These are phyloP conservation scores for Aphodius granarius DNA, from an alignment of 2,888 invertebrate genomes.

Conservation along the genomic window DNA sequence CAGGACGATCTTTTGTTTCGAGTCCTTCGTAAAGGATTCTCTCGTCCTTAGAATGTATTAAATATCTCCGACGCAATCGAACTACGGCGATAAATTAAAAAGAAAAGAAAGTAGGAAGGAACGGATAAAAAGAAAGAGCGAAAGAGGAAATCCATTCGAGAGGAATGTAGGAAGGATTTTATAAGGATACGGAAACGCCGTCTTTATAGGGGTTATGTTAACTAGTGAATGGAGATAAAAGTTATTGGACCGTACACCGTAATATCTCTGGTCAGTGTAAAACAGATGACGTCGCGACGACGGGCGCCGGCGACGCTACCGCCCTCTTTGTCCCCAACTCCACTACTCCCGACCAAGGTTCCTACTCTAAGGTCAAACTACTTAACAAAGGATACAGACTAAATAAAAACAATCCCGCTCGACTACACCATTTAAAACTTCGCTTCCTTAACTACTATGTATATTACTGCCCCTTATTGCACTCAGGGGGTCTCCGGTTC, in stretches of 20 bases:
- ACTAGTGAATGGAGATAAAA: slow-evolving; percentile 31
- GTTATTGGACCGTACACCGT: slow-evolving; percentile 38
- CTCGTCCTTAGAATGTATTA: slow-evolving; percentile 2
- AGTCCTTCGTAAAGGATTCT: not conserved
- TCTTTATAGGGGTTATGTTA: slow-evolving; percentile 29
- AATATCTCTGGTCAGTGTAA: slow-evolving; percentile 42
- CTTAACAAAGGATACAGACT: slow-evolving; percentile 1
- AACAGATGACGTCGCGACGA: slow-evolving; percentile 44
- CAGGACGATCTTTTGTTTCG: slow-evolving; percentile 13
- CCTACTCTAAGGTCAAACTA: slow-evolving; percentile 8
- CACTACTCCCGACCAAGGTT: slow-evolving; percentile 26
- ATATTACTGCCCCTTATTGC: no score
- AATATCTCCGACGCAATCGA: not conserved
- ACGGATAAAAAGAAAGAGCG: not conserved
- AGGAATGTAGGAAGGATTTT: not conserved
- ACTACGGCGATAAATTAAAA: not conserved
- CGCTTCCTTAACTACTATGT: no score
- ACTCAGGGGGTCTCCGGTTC: no score
- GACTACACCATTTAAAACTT: not conserved
- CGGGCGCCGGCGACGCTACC: slow-evolving; percentile 38
- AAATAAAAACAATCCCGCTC: slow-evolving; percentile 2
- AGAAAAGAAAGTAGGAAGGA: not conserved
- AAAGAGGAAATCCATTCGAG: not conserved
- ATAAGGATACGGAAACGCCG: slow-evolving; percentile 5
- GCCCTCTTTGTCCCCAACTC: slow-evolving; percentile 8